phyloP scores from a whole-genome alignment of 2,797 vertebrate genomes.

The Trachops cirrhosus region DNA sequence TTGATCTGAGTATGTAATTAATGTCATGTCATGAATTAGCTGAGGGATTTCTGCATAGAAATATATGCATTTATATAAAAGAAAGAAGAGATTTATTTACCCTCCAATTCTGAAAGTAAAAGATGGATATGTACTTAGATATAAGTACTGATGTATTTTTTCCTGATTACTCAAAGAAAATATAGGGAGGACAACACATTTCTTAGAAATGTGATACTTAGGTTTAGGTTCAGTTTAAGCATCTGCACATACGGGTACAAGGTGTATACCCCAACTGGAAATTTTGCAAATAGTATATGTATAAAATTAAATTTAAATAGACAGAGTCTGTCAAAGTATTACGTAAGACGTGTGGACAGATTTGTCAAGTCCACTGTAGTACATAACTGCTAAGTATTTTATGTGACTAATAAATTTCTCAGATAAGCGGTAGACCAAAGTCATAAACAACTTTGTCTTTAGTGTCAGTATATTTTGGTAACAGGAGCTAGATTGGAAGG shows the following conservation, averaged over 20 bases:
- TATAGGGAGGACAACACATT: not conserved
- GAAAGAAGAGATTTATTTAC: slow-evolving; percentile 36
- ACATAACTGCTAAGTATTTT: slow-evolving; percentile 29
- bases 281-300: not conserved
- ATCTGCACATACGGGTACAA: not conserved
- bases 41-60: slow-evolving; percentile 66
- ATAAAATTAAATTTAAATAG: slow-evolving; percentile 27
- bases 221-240: not conserved
- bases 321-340: slow-evolving; percentile 28
- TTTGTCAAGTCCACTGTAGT: slow-evolving; percentile 46
- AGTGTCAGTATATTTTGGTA: not conserved
- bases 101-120: slow-evolving; percentile 62
- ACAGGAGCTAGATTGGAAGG: not conserved
- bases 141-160: not conserved
- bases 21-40: slow-evolving; percentile 78
- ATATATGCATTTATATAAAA: slow-evolving; percentile 60
- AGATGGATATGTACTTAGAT: not conserved
- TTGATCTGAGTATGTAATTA: slow-evolving; percentile 79
- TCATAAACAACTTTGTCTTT: slow-evolving; percentile 26
- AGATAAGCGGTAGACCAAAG: not conserved
- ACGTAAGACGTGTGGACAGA: not conserved
- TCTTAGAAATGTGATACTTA: not conserved
- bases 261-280: not conserved
- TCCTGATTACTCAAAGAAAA: slow-evolving; percentile 21
- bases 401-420: not conserved